phyloP scores from a whole-genome alignment of 2,888 invertebrate genomes.

The Formica aserva region DNA sequence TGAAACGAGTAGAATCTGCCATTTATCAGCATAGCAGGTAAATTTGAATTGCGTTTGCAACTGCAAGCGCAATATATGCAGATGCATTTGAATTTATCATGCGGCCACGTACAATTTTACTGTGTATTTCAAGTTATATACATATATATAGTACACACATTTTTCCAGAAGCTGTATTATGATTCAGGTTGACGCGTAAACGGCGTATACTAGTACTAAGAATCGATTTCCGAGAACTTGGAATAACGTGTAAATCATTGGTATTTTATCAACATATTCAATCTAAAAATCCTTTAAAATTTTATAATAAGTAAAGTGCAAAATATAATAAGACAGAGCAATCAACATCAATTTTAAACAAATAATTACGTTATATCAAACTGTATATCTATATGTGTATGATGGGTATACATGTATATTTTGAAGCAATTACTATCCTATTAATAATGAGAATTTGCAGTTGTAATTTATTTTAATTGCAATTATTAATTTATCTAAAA shows the following conservation, averaged over 20 bases:
- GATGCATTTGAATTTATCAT: constrained; percentile 57
- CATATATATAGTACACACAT: constrained; percentile 1
- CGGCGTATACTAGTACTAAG: neutral
- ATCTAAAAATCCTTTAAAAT: neutral
- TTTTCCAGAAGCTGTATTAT: constrained; percentile 21
- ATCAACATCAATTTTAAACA: neutral
- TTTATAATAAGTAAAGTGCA: neutral
- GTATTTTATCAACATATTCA: neutral
- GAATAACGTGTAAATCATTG: neutral
- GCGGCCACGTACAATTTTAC: constrained; percentile 36
- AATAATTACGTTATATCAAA: neutral
- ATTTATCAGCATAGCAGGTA: constrained; percentile 28
- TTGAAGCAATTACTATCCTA: neutral
- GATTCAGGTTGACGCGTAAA: constrained; percentile 9
- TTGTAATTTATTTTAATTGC: too few relatives aligned
- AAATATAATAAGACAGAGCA: neutral
- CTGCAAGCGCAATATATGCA: constrained; percentile 10
- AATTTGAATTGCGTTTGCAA: constrained; percentile 33
- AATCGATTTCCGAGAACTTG: constrained; percentile 11
- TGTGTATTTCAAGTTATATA: neutral
- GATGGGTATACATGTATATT: neutral
- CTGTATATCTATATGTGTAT: neutral
- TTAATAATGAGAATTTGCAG: neutral
- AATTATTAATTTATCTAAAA: neutral
- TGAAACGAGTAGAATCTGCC: neutral